Base-by-base conservation (phyloP, 2,888 invertebrate species). In the Autographa pulchrina region DNA sequence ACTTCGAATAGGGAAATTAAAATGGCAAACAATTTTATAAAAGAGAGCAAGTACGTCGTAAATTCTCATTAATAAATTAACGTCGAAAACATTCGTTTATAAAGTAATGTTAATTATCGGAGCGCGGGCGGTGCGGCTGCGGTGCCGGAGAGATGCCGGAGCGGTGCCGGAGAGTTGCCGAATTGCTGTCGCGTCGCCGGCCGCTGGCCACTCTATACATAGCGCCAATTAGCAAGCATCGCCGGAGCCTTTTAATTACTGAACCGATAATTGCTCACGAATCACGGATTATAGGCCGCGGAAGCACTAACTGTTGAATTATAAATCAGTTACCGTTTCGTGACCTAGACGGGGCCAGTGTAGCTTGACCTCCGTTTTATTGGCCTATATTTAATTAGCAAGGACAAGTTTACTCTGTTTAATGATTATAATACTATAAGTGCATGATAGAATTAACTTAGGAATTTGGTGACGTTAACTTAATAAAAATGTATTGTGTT, bases 221-320 rank as follows among this genome's bases (percentile, higher is more conserved):
- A 75, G 75, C 67, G 75, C 68, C 80, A 78, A 82, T 81, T 78
- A 77, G 70, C 66, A 62, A 64, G 74, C 64, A 78, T 62, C 13
- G 81, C 70, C 80, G 68, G 61, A 69, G 68, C 80, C 80, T 82
- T 87, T 85, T 86, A 83, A 86, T 87, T 84, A 86, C 79, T 41
- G 62, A 18, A 60, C 69, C 77, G 70, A 81, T 86, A 82, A 87
- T 85, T 80, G 81, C 60, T 74, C 74, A 74, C 77, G 76, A 72
- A 68, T 78, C 74, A 61, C 20, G 52, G 72, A 85, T 86, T 85
- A 83, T 67, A 82, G 77, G 74, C 62, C 52, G 58, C 69, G 72
- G 66, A 72, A 76, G 65, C 65, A 70, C 63, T 63, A 56, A 63
- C 62, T 67, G 64, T 48, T 68, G 69, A 74, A 80, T 80, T 81